Conservation (phyloP, 2,113 vertebrate genomes). For the Hirundichthys speculiger region DNA sequence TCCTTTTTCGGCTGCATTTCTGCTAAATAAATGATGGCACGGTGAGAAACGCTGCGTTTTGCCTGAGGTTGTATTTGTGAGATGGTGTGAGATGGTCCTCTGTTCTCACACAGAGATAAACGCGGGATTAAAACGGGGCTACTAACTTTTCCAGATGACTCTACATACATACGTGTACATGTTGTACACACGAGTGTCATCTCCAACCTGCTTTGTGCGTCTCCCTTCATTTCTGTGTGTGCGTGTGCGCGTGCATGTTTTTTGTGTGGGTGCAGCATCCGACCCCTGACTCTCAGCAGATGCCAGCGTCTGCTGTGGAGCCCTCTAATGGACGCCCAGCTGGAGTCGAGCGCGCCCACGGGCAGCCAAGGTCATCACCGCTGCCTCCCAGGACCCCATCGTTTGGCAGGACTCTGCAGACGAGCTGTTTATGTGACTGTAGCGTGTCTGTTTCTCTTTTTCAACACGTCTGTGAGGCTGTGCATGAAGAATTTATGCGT, state of each 20-base stretch:
- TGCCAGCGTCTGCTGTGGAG: slow-evolving; percentile 78
- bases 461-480: neutral
- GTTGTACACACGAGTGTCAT: no score
- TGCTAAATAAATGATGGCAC: no score
- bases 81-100: no score
- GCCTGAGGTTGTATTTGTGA: no score
- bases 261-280: slow-evolving; percentile 47
- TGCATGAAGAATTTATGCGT: neutral
- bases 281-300: slow-evolving; percentile 76
- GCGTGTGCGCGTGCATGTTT: slow-evolving; percentile 21
- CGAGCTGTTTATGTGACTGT: slow-evolving; percentile 6
- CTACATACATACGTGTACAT: no score
- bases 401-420: slow-evolving; percentile 64
- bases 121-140: no score
- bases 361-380: slow-evolving; percentile 77
- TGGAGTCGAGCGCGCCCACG: slow-evolving; percentile 76
- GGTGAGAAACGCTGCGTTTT: no score
- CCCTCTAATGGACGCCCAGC: slow-evolving; percentile 80
- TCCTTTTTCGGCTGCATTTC: no score
- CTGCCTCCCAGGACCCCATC: slow-evolving; percentile 71
- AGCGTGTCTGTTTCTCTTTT: neutral
- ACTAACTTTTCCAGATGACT: no score
- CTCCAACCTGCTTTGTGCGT: neutral
- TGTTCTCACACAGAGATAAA: no score
- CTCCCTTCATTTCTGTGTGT: slow-evolving; percentile 7